Conservation (phyloP, 2,888 invertebrate genomes). For the Melieria crassipennis region DNA sequence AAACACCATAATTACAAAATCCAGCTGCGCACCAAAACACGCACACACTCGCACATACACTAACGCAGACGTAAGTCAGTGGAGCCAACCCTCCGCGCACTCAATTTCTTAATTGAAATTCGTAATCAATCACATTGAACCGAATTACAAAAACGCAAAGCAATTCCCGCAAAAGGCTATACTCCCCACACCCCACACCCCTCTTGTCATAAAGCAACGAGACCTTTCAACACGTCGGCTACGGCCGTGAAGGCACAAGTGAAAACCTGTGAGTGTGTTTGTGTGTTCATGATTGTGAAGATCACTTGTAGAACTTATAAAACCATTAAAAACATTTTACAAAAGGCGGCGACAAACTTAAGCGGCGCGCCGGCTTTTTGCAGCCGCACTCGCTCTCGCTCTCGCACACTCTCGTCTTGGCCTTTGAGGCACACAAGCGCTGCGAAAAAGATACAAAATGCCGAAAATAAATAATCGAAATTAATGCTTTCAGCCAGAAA, state of each 20-base stretch:
- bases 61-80: too few species aligned
- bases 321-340: conserved; percentile 17
- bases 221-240: background rate
- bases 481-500: conserved; percentile 17
- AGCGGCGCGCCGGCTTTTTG: background rate
- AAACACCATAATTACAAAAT: too few species aligned
- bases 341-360: conserved; percentile 3
- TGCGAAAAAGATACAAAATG: conserved; percentile 3
- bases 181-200: conserved; percentile 14
- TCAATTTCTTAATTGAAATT: conserved; percentile 48
- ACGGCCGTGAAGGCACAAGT: background rate
- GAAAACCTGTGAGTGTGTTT: background rate
- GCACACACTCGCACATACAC: too few species aligned
- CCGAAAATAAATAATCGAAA: conserved; percentile 21
- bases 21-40: too few species aligned
- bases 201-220: background rate
- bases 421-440: background rate
- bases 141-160: conserved; percentile 29
- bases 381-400: background rate
- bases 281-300: background rate
- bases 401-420: background rate
- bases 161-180: conserved; percentile 27
- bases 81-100: background rate
- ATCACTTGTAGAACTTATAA: background rate
- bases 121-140: conserved; percentile 46